Conservation (phyloP, 2,797 vertebrate genomes). For the Hydrolagus colliei region DNA sequence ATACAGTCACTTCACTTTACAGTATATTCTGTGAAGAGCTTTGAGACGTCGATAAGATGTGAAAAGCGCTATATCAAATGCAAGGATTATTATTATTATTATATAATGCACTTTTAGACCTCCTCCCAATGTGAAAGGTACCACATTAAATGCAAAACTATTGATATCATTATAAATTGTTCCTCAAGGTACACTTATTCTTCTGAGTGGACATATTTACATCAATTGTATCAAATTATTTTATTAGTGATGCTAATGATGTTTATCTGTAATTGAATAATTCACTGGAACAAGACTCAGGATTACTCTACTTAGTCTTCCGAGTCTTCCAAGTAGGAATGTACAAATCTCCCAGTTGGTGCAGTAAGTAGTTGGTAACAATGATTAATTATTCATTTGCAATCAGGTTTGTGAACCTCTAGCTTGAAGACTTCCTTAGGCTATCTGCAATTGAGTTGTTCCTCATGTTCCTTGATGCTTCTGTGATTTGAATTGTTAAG, state of each 20-base stretch:
- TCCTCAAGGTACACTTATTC: no score
- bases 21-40: no score
- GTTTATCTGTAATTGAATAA: not conserved
- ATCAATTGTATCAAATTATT: not conserved
- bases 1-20: no score
- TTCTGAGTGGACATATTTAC: not conserved
- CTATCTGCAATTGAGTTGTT: slow-evolving; percentile 26
- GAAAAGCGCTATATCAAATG: no score
- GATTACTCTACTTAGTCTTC: not conserved
- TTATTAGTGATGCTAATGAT: not conserved
- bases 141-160: no score
- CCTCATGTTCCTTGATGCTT: slow-evolving; percentile 29
- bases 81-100: no score
- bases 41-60: no score
- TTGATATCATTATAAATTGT: no score
- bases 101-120: no score
- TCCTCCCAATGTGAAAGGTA: no score
- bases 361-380: slow-evolving; percentile 15
- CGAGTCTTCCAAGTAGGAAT: not conserved
- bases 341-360: slow-evolving; percentile 7
- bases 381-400: slow-evolving; percentile 32
- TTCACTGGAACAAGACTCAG: not conserved
- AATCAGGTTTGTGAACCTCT: slow-evolving; percentile 26
- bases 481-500: slow-evolving; percentile 31
- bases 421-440: slow-evolving; percentile 18